Conservation (phyloP, 2,888 invertebrate genomes). For the Nymphalis c-album region DNA sequence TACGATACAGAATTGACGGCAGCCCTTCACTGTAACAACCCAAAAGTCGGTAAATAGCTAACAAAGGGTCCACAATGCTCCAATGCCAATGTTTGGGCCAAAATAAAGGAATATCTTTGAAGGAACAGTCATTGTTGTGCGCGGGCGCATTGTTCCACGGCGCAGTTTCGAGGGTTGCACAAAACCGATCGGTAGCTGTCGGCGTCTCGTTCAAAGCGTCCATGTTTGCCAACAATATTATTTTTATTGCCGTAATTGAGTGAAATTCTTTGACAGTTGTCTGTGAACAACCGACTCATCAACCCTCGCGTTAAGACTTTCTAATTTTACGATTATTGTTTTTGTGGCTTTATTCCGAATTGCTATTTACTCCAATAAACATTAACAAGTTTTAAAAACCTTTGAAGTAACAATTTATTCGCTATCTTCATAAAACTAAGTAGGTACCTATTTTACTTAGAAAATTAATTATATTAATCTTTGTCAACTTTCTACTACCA, state of each 20-base stretch:
- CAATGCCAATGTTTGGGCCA: constrained; percentile 79
- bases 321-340: constrained; percentile 55
- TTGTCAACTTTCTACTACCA: too few relatives aligned
- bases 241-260: constrained; percentile 79
- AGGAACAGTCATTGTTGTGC: constrained; percentile 65
- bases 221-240: constrained; percentile 77
- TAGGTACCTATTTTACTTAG: too few relatives aligned
- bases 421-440: too few relatives aligned
- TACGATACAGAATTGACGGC: constrained; percentile 46
- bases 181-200: constrained; percentile 77
- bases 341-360: constrained; percentile 37
- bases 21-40: constrained; percentile 69
- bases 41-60: constrained; percentile 78
- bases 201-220: constrained; percentile 64
- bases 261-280: constrained; percentile 53
- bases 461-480: too few relatives aligned
- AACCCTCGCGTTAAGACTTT: constrained; percentile 54
- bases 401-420: too few relatives aligned
- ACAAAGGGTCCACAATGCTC: constrained; percentile 74
- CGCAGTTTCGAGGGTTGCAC: constrained; percentile 64
- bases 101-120: constrained; percentile 71
- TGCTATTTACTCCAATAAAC: constrained; percentile 16
- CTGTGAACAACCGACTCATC: constrained; percentile 55
- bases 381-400: background rate
- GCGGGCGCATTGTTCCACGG: constrained; percentile 59